A percentile compares a stretch with the other conserved stretches of the same genome.
phyloP scores from a whole-genome alignment of 2,888 invertebrate species.

The Scaptomyza polygonia region DNA sequence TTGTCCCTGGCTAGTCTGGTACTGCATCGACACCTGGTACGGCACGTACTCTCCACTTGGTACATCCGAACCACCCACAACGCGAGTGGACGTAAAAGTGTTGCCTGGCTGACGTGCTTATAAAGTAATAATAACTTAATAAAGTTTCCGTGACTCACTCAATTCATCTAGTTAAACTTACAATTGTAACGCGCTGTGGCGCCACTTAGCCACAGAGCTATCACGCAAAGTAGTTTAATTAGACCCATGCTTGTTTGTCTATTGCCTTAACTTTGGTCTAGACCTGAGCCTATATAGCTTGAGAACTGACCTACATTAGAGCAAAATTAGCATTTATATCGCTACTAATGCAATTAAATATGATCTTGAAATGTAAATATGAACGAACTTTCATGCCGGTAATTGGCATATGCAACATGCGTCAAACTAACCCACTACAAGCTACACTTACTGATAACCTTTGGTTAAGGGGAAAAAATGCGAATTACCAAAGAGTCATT shows the following conservation, averaged over 20 bases:
- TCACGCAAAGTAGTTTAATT: conserved; percentile 31
- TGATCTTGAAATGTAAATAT: conserved; percentile 70
- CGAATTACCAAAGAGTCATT: not conserved
- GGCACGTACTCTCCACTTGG: conserved; percentile 73
- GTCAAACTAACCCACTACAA: conserved; percentile 27
- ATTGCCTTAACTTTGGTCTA: conserved; percentile 28
- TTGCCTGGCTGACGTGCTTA: conserved; percentile 51
- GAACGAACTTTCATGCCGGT: conserved; percentile 60
- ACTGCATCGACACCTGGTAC: conserved; percentile 83
- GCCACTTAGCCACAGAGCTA: conserved; percentile 19
- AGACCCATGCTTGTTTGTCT: conserved; percentile 45
- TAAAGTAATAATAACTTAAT: not conserved
- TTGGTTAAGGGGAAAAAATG: not conserved
- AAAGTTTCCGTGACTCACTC: too few species aligned
- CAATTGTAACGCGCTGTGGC: conserved; percentile 47
- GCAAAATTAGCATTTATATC: conserved; percentile 64
- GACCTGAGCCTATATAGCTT: conserved; percentile 33
- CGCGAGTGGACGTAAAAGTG: conserved; percentile 50
- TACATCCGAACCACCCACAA: conserved; percentile 79
- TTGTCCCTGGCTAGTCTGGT: conserved; percentile 54
- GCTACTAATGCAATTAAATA: conserved; percentile 69
- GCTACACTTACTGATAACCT: conserved; percentile 12
- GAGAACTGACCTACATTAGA: conserved; percentile 31
- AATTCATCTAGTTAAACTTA: conserved; percentile 28
- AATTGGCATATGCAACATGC: conserved; percentile 34